Conservation (phyloP, 2,113 vertebrate genomes). For the Toxotes chatareus region DNA sequence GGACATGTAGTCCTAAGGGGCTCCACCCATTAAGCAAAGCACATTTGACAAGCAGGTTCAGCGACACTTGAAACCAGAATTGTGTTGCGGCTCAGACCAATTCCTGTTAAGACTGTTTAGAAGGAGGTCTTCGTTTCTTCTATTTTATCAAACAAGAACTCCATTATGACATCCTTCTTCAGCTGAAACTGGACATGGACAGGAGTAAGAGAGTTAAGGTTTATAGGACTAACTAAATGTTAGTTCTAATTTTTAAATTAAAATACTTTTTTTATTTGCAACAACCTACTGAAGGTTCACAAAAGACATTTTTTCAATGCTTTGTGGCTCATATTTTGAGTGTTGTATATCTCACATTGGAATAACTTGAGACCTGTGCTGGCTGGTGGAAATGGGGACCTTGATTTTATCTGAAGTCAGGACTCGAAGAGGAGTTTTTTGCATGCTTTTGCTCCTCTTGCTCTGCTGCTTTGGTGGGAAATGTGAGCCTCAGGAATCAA, state of each 20-base stretch:
- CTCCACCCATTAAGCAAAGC: conserved; percentile 58
- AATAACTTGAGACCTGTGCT: neutral
- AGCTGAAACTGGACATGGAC: neutral
- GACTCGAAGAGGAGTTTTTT: neutral
- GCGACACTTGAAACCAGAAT: conserved; percentile 47
- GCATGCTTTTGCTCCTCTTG: conserved; percentile 29
- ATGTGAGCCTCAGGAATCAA: conserved; percentile 38
- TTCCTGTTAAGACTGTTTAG: neutral
- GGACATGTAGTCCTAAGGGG: neutral
- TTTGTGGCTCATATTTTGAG: neutral
- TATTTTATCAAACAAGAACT: neutral
- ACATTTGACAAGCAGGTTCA: conserved; percentile 60
- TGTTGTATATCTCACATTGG: neutral
- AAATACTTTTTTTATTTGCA: neutral
- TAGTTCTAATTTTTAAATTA: neutral
- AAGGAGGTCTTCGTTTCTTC: neutral
- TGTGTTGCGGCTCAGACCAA: neutral
- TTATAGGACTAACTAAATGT: too few species aligned
- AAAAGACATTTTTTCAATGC: neutral
- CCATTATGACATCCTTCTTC: neutral
- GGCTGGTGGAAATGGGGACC: conserved; percentile 20
- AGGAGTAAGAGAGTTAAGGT: neutral
- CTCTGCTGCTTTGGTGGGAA: conserved; percentile 38
- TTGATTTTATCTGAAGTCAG: neutral
- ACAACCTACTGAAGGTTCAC: neutral